Percentiles rank a stretch among this genome's conserved stretches.
Evolutionary conservation across 2,888 invertebrate genomes (phyloP).

Genomic region (Acleris sparsana): DNA sequence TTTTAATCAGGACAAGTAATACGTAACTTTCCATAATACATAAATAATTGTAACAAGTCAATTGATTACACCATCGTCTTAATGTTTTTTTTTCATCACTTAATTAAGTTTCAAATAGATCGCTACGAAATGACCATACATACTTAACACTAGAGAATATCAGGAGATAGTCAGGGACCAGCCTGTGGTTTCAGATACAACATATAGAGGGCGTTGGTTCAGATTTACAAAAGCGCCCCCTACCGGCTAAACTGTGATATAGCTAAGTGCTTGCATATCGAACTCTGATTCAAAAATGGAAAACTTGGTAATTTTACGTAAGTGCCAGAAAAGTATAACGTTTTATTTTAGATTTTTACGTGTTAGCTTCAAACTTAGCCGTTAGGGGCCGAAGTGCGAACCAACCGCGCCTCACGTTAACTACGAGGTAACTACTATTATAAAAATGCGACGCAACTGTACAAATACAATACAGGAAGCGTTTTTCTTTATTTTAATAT

Average conservation of each 20-base stretch:
- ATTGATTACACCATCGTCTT: conserved; percentile 68
- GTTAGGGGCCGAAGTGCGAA: conserved; percentile 7
- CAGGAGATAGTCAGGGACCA: conserved; percentile 69
- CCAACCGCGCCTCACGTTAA: conserved; percentile 4
- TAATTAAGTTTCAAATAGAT: conserved; percentile 51
- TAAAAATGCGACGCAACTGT: conserved; percentile 24
- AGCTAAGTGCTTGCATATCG: not conserved
- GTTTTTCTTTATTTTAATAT: not conserved
- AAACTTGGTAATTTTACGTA: not conserved
- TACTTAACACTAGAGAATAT: conserved; percentile 56
- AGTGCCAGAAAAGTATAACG: no score
- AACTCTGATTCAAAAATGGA: not conserved
- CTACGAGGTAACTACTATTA: conserved; percentile 28
- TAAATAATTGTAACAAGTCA: conserved; percentile 79
- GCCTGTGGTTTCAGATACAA: conserved; percentile 68
- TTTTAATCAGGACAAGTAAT: conserved; percentile 82
- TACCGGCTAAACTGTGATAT: conserved; percentile 3
- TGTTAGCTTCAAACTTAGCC: not conserved
- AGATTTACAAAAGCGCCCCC: conserved; percentile 8
- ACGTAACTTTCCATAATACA: conserved; percentile 78
- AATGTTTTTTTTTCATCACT: conserved; percentile 53
- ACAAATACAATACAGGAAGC: conserved; percentile 14
- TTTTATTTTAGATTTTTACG: no score
- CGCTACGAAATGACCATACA: conserved; percentile 44
- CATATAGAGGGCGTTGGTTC: conserved; percentile 42